These are phyloP conservation scores for Hydrolagus affinis DNA, from an alignment of 2,113 vertebrate genomes.

Conservation along the genomic window DNA sequence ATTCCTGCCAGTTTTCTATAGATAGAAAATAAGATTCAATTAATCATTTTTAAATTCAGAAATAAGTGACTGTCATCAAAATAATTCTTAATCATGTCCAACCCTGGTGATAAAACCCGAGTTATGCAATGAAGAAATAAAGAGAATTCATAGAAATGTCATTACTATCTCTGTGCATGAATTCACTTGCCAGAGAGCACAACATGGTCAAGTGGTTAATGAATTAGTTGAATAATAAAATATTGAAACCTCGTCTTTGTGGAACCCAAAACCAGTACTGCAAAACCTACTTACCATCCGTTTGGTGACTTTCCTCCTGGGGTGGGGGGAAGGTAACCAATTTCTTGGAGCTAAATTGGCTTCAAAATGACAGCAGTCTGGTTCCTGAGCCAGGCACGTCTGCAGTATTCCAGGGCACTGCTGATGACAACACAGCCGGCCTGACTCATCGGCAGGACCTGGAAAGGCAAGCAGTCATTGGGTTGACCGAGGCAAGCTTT, in stretches of 20 bases:
- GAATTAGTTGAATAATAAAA: background rate
- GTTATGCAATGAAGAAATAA: background rate
- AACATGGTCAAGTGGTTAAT: background rate
- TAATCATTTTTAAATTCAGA: slow-evolving; percentile 5
- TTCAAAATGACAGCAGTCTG: too few species aligned
- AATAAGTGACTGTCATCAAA: slow-evolving; percentile 1
- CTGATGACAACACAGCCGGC: too few species aligned
- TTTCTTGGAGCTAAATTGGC: too few species aligned
- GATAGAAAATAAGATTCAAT: background rate
- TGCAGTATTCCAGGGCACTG: too few species aligned
- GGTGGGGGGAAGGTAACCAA: too few species aligned
- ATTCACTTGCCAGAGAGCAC: too few species aligned
- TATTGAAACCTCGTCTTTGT: background rate
- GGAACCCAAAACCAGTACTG: background rate
- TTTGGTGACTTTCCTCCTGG: too few species aligned
- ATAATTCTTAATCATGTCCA: background rate
- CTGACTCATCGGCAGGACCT: too few species aligned
- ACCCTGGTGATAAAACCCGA: background rate
- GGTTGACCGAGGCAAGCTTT: too few species aligned
- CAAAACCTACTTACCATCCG: background rate
- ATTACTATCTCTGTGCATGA: background rate
- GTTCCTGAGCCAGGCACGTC: too few species aligned
- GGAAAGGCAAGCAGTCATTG: too few species aligned
- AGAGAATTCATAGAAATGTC: background rate
- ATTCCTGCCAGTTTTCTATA: background rate